Evolutionary conservation across 1,140 invertebrate species (phyloP).

Genomic region (Andricus grossulariae): DNA sequence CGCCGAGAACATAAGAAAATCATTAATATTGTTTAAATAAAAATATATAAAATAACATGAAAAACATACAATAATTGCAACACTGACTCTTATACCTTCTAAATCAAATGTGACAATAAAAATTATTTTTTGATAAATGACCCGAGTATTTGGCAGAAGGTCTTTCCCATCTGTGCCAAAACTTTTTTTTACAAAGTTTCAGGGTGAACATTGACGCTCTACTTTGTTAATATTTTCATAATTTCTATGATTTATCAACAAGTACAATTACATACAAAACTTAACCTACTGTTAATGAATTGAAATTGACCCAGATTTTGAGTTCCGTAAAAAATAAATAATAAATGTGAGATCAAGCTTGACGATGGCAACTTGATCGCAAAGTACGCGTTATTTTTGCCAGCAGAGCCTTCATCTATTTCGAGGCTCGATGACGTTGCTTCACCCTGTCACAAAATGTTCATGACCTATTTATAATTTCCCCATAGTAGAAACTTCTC

Average conservation of each 20-base stretch:
- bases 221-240: too few relatives aligned
- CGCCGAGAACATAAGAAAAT: background rate
- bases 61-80: background rate
- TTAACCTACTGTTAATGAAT: conserved; percentile 10
- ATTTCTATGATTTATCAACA: too few relatives aligned
- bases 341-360: background rate
- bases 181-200: background rate
- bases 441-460: conserved; percentile 65
- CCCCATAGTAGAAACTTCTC: conserved; percentile 44
- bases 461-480: conserved; percentile 72
- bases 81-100: background rate
- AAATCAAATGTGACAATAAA: background rate
- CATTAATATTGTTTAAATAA: background rate
- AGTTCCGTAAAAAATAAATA: background rate
- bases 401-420: conserved; percentile 73
- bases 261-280: background rate
- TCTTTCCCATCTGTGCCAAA: background rate
- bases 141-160: background rate
- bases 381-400: conserved; percentile 69
- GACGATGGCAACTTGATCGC: conserved; percentile 50
- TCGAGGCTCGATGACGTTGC: conserved; percentile 60
- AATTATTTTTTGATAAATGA: conserved; percentile 3
- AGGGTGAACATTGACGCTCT: too few relatives aligned
- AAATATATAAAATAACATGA: background rate
- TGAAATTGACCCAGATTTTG: background rate